Evolutionary conservation across 1,140 invertebrate genomes (phyloP), one percentile per base, ranked within the genome.

Genomic region (Eueides isabella): DNA sequence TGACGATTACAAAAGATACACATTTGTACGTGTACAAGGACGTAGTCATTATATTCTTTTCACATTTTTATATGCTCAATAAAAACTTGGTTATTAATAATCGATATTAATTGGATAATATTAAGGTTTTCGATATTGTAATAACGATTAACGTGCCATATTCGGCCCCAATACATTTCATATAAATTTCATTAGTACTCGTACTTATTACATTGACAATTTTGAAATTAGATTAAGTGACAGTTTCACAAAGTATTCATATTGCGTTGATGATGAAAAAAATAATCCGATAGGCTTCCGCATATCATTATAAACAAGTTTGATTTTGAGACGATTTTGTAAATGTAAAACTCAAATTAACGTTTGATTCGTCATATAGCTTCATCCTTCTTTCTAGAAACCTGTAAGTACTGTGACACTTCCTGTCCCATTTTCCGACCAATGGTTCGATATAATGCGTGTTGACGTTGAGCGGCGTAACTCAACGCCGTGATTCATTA

Each of bases 151-250:
- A 48, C 19, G 31, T 23, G 5, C 55, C 65, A 65, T 73, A 67
- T 73, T 67, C 19, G 65, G 71, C n/a, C 35, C 6, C 38, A 29
- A 16, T 33, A 16, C 67, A 19, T 63, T 61, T 14, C 55, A 73
- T 55, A 73, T 73, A 62, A 62, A 67, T 29, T 73, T 38, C 44
- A 67, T 73, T 67, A 66, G 61, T 66, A 61, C 33, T 61, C 62
- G 61, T 66, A 61, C 33, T 61, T 67, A 28, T 61, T 62, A 67
- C 30, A 61, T 73, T 67, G 33, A 62, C 33, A 26, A 48, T 73
- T 73, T 62, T 62, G 71, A 73, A 73, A 73, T 67, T 67, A 73
- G 71, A 62, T 31, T 61, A 28, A 73, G 26, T 30, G 71, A 67
- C n/a, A 23, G 48, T 73, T 67, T 67, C 64, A n/a, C 48, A 62